Evolutionary conservation across 2,113 vertebrate species (phyloP), one percentile per base, ranked within the genome.

Genomic region (Sphaerodactylus townsendi): DNA sequence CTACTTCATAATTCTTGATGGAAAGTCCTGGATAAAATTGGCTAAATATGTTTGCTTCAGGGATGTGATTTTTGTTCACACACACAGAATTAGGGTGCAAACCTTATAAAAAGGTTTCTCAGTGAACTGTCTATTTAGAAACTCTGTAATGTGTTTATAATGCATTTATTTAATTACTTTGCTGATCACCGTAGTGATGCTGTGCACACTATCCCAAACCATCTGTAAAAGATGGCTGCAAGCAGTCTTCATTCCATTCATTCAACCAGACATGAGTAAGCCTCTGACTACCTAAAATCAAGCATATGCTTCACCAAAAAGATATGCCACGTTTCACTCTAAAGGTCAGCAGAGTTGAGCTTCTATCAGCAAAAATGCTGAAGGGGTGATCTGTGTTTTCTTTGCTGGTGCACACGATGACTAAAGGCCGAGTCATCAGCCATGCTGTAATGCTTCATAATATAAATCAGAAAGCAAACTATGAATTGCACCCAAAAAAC

Each of bases 1-100:
- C 68, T 64, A 3, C 86, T 90, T 87, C 4, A 21, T 59, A 44
- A 3, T 6, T 17, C 72, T 64, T 46, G 37, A 73, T 15, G 68
- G 79, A 87, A 65, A 69, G 86, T 35, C 35, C 41, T 68, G 48
- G 14, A 79, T 86, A 82, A 90, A 93, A 79, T 80, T 78, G 87
- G 48, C 25, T 88, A 35, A 37, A 35, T 50, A 59, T 75, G 23
- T 78, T 93, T 79, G 41, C 70, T 87, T 13, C 10, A 66, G 73
- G 46, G 15, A 8, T 35, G 5, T 50, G n/a, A 56, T 53, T 44
- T 14, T 37, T 53, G 7, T 46, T 81, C 37, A 35, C 39, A 68
- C 21, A 10, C 69, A 25, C 87, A 65, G 39, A 41, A 78, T 86
- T 89, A 48, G 89, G 72, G 48, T 46, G 71, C 10, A 84, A 5